A percentile compares a stretch with the other conserved stretches of the same genome.
These are phyloP conservation scores for Volucella zonaria DNA, from an alignment of 2,888 invertebrate species.

Conservation along the genomic window DNA sequence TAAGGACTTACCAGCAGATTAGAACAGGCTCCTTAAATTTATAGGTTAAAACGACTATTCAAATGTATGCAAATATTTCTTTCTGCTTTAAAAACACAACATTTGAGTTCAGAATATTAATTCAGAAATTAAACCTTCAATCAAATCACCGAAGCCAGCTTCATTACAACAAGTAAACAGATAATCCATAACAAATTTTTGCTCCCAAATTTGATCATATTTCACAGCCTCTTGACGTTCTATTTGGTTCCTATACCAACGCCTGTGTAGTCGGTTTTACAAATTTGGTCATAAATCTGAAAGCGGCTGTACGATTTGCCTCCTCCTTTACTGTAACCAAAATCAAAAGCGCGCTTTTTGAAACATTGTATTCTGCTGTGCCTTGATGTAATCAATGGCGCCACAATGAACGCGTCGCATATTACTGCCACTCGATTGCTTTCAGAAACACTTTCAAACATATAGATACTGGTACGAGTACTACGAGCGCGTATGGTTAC, in stretches of 20 bases:
- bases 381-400: slow-evolving; percentile 63
- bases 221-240: not conserved
- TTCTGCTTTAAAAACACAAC: no score
- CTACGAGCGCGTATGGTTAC: no score
- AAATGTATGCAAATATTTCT: no score
- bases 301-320: not conserved
- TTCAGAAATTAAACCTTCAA: no score
- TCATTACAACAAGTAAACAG: no score
- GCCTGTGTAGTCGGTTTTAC: slow-evolving; percentile 5
- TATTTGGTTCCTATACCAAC: not conserved
- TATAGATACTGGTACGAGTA: not conserved
- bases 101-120: no score
- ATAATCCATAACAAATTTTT: no score
- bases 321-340: not conserved
- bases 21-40: no score
- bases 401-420: slow-evolving; percentile 53
- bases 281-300: slow-evolving; percentile 22
- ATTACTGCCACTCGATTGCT: slow-evolving; percentile 50
- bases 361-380: slow-evolving; percentile 17
- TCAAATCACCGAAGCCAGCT: no score
- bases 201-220: not conserved
- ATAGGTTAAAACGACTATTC: no score
- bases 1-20: no score
- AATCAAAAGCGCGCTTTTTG: slow-evolving; percentile 31
- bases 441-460: slow-evolving; percentile 15